Conservation (phyloP, 2,797 vertebrate species). For the Nannoperca australis region DNA sequence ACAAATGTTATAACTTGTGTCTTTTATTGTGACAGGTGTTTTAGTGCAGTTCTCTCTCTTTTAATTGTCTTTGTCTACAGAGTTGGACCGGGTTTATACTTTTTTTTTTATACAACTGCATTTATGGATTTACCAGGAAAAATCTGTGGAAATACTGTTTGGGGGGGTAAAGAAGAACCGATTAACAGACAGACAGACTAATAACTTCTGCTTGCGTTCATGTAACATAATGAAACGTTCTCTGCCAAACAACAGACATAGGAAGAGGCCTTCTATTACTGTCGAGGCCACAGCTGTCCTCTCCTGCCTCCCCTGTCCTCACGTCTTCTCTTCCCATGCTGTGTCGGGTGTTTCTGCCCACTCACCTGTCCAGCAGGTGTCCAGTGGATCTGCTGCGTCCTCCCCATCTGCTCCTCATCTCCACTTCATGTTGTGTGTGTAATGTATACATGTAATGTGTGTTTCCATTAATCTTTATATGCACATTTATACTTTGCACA, state of each 20-base stretch:
- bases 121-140: slow-evolving; percentile 2
- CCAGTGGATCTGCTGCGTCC: background rate
- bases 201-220: slow-evolving; percentile 1
- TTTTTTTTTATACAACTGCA: background rate
- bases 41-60: background rate
- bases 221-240: slow-evolving; percentile 2
- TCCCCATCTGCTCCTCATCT: background rate
- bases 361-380: slow-evolving; percentile 18
- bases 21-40: background rate
- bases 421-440: background rate
- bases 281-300: slow-evolving; percentile 19
- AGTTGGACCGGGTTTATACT: background rate
- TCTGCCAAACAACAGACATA: background rate
- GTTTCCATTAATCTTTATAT: background rate
- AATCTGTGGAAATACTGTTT: background rate
- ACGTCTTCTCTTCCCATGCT: background rate
- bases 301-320: slow-evolving; percentile 5
- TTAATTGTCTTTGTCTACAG: background rate
- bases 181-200: slow-evolving; percentile 9
- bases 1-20: background rate
- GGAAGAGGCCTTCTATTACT: background rate
- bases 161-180: background rate
- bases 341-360: background rate
- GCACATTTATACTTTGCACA: background rate
- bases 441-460: background rate